phyloP scores from a whole-genome alignment of 2,888 invertebrate species.

The Drosophila nigritarsus region DNA sequence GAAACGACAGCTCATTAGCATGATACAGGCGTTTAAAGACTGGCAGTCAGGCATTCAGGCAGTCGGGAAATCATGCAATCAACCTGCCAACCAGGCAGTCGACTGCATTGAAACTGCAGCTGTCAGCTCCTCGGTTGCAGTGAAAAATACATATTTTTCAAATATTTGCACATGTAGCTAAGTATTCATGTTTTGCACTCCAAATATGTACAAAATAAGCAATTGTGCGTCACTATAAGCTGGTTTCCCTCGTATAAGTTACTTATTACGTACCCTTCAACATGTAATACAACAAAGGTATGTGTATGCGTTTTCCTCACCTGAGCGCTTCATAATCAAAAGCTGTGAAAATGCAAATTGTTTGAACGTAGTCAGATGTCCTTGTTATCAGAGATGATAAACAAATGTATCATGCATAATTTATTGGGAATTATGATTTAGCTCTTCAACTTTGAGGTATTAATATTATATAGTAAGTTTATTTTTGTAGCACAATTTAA shows the following conservation, averaged over 20 bases:
- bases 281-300: not conserved
- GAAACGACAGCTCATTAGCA: conserved; percentile 50
- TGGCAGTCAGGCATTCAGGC: conserved; percentile 22
- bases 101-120: conserved; percentile 14
- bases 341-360: not conserved
- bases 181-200: not conserved
- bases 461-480: not conserved
- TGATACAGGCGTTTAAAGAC: conserved; percentile 28
- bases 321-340: not conserved
- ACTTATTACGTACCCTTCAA: not conserved
- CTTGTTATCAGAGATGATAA: not conserved
- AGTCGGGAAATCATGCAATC: conserved; percentile 15
- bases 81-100: conserved; percentile 3
- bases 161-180: conserved; percentile 1
- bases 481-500: not conserved
- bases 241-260: not conserved
- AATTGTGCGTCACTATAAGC: not conserved
- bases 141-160: not conserved
- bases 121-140: conserved; percentile 7
- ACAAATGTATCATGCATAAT: not conserved
- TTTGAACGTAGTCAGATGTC: conserved; percentile 20
- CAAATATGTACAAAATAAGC: not conserved
- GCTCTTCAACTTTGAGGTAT: not conserved
- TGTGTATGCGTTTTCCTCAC: no score
- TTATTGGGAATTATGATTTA: not conserved